These are phyloP conservation scores for Dryadula phaetusa DNA, from an alignment of 2,888 invertebrate genomes.

Conservation along the genomic window DNA sequence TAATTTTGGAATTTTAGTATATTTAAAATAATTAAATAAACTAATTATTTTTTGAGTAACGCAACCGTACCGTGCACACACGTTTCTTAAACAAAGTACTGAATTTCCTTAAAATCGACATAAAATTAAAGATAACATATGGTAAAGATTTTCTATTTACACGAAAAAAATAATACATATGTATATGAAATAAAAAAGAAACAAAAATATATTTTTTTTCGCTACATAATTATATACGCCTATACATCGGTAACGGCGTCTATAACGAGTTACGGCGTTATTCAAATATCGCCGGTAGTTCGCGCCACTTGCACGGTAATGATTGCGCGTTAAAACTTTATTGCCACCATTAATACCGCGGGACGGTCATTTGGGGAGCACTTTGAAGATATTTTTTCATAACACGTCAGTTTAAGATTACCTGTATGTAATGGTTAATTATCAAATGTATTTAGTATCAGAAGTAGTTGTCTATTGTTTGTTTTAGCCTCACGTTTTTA, in stretches of 20 bases:
- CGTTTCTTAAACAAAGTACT: no score
- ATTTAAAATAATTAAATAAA: no score
- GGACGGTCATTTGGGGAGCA: constrained; percentile 26
- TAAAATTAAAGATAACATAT: no score
- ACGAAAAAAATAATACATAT: no score
- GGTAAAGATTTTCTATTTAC: no score
- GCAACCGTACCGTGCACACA: no score
- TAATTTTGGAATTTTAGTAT: no score
- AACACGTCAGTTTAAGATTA: constrained; percentile 28
- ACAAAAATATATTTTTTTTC: no score
- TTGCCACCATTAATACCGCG: constrained; percentile 44
- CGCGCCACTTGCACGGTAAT: constrained; percentile 49
- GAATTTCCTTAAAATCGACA: no score
- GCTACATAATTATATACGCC: not conserved
- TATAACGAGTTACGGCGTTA: constrained; percentile 9
- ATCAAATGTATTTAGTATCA: not conserved
- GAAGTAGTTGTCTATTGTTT: not conserved
- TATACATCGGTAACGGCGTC: constrained; percentile 3
- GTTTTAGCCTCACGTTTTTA: no score
- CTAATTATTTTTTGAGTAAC: no score
- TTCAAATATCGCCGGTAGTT: constrained; percentile 41
- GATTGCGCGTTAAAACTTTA: constrained; percentile 47
- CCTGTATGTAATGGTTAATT: constrained; percentile 20
- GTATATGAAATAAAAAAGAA: no score
- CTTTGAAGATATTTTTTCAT: constrained; percentile 32